Evolutionary conservation across 2,888 invertebrate genomes (phyloP).

Genomic region (Keiferia lycopersicella): DNA sequence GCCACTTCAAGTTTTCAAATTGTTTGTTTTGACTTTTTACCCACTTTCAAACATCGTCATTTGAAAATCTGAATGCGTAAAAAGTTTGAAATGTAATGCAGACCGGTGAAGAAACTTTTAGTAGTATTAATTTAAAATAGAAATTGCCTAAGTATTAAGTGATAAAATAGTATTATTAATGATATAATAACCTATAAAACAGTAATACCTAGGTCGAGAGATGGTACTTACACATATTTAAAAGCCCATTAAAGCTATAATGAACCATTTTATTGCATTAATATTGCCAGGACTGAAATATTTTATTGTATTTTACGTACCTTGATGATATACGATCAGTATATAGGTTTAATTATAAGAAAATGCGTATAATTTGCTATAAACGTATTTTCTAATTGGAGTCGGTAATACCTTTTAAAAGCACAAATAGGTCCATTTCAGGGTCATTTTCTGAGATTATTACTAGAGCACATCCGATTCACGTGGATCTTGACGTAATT

Average conservation of each 20-base stretch:
- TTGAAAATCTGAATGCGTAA: too few species aligned
- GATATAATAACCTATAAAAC: background rate
- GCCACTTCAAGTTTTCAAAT: background rate
- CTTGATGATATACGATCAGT: conserved; percentile 37
- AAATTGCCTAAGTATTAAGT: conserved; percentile 10
- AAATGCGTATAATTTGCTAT: conserved; percentile 34
- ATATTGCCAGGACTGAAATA: conserved; percentile 44
- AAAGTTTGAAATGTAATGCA: background rate
- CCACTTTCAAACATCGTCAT: background rate
- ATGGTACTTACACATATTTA: conserved; percentile 43
- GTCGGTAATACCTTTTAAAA: conserved; percentile 23
- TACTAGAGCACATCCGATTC: background rate
- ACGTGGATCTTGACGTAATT: background rate
- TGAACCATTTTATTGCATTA: conserved; percentile 52
- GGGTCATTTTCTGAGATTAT: background rate
- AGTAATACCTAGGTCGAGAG: conserved; percentile 24
- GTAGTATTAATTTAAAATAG: background rate
- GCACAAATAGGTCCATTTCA: conserved; percentile 2
- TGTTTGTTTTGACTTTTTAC: conserved; percentile 9
- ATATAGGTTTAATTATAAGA: conserved; percentile 39
- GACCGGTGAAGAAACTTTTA: background rate
- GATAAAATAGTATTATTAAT: conserved; percentile 8
- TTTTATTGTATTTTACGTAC: conserved; percentile 43
- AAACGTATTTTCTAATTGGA: conserved; percentile 43
- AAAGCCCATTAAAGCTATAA: conserved; percentile 55